Conservation (phyloP, 2,797 vertebrate genomes). For the Oreochromis mossambicus region DNA sequence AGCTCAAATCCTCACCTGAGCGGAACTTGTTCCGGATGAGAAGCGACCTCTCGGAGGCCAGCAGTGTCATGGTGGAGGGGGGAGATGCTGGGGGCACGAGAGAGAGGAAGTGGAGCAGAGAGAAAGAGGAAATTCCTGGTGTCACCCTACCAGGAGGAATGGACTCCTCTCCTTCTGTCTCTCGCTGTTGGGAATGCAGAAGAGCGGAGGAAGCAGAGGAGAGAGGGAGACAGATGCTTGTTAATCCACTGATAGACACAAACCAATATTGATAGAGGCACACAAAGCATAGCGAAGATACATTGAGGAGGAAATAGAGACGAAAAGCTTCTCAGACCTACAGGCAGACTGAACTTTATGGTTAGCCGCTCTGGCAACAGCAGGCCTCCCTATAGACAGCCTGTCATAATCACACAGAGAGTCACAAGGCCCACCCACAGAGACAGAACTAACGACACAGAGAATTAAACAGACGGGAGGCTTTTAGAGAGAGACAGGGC, state of each 20-base stretch:
- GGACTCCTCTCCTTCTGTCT: conserved; percentile 55
- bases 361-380: conserved; percentile 38
- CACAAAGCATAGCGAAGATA: conserved; percentile 34
- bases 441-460: conserved; percentile 41
- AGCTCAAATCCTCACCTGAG: conserved; percentile 80
- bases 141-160: conserved; percentile 59
- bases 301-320: conserved; percentile 46
- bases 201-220: conserved; percentile 13
- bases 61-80: conserved; percentile 79
- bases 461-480: conserved; percentile 48
- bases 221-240: conserved; percentile 49
- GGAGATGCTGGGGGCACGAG: conserved; percentile 5
- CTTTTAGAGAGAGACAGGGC: conserved; percentile 19
- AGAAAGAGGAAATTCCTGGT: conserved; percentile 56
- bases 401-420: conserved; percentile 59
- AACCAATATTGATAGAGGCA: conserved; percentile 53
- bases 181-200: conserved; percentile 25
- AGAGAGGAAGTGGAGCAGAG: conserved; percentile 36
- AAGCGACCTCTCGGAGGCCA: conserved; percentile 87
- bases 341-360: conserved; percentile 32
- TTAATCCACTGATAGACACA: conserved; percentile 57
- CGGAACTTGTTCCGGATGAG: conserved; percentile 92
- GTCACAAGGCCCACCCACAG: conserved; percentile 51
- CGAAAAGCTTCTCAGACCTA: conserved; percentile 33
- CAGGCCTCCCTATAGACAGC: conserved; percentile 53